Conservation (phyloP, 2,113 vertebrate species). For the Formicarius rufipectus region DNA sequence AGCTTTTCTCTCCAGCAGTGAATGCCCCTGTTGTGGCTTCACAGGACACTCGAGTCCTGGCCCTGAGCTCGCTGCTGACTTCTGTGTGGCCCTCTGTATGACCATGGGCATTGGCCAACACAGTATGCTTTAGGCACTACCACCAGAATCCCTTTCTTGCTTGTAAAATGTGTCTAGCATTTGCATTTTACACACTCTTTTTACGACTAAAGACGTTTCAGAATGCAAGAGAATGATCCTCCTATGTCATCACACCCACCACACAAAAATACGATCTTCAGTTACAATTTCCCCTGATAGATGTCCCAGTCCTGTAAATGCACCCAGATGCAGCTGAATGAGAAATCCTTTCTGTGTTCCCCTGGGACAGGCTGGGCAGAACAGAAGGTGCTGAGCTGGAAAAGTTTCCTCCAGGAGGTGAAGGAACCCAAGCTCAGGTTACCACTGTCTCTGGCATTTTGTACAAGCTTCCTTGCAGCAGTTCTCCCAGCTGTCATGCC, state of each 20-base stretch:
- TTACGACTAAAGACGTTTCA: neutral
- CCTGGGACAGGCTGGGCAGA: neutral
- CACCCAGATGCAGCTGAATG: neutral
- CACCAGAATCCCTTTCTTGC: neutral
- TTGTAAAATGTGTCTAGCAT: neutral
- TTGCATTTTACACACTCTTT: neutral
- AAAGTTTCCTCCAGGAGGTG: neutral
- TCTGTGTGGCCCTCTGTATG: neutral
- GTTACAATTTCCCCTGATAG: neutral
- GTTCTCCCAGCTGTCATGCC: neutral
- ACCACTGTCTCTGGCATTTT: neutral
- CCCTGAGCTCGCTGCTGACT: neutral
- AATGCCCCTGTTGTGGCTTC: neutral
- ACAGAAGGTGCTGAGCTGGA: neutral
- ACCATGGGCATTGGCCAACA: neutral
- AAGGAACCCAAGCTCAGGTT: neutral
- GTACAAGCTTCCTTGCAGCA: neutral
- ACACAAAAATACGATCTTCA: neutral
- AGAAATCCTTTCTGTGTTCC: neutral
- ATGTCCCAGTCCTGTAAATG: neutral
- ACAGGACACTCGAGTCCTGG: accelerated
- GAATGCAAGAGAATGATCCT: neutral
- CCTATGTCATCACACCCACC: neutral
- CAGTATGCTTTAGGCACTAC: neutral
- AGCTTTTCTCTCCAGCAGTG: neutral